phyloP scores from a whole-genome alignment of 1,140 invertebrate genomes.

The Reticulitermes speratus region DNA sequence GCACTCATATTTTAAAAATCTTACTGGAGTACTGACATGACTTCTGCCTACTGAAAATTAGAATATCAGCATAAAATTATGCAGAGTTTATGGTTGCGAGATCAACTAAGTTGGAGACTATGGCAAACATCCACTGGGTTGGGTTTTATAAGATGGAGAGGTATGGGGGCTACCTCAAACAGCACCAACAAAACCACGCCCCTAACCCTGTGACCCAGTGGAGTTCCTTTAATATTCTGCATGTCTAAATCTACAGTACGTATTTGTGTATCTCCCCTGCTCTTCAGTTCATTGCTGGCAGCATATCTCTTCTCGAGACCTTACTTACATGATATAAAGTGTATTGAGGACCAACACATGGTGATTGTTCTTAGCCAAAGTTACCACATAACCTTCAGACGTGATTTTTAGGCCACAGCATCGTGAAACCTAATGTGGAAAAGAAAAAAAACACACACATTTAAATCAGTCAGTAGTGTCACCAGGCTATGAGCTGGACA shows the following conservation, averaged over 20 bases:
- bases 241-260: slow-evolving; percentile 19
- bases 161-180: not conserved
- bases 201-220: not conserved
- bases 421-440: slow-evolving; percentile 78
- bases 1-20: slow-evolving; percentile 15
- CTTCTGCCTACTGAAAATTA: slow-evolving; percentile 14
- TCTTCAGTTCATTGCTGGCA: not conserved
- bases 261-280: not conserved
- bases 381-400: slow-evolving; percentile 93
- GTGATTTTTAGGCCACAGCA: slow-evolving; percentile 97
- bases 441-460: slow-evolving; percentile 41
- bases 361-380: slow-evolving; percentile 97
- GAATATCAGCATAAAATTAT: slow-evolving; percentile 23
- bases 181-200: not conserved
- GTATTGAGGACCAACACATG: slow-evolving; percentile 95
- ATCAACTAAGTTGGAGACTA: slow-evolving; percentile 26
- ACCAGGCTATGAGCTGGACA: not conserved
- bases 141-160: not conserved
- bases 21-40: slow-evolving; percentile 22
- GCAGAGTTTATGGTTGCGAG: slow-evolving; percentile 25
- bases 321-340: slow-evolving; percentile 80
- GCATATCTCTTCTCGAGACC: not conserved
- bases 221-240: not conserved
- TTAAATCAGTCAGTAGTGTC: slow-evolving; percentile 33
- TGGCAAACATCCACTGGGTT: not conserved